Evolutionary conservation across 1,140 invertebrate species (phyloP).

Genomic region (Wasmannia auropunctata): DNA sequence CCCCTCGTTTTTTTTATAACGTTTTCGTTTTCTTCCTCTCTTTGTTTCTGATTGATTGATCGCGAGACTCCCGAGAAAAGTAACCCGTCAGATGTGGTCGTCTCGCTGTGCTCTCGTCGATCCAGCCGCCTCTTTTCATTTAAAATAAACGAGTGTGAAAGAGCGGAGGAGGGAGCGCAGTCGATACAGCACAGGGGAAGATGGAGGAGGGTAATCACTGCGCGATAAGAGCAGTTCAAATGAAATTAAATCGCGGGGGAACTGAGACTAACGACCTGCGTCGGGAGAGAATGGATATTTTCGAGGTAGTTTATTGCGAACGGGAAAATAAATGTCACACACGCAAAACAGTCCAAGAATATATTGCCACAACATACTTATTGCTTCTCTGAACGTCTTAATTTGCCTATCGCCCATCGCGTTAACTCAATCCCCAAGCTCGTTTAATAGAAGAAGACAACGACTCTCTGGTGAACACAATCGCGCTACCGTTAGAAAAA

Average conservation of each 20-base stretch:
- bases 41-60: background rate
- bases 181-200: background rate
- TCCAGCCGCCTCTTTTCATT: background rate
- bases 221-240: slow-evolving; percentile 6
- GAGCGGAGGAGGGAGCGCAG: background rate
- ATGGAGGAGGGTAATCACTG: background rate
- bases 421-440: background rate
- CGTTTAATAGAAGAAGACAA: background rate
- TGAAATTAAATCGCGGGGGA: slow-evolving; percentile 13
- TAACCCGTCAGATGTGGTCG: background rate
- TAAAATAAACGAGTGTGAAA: background rate
- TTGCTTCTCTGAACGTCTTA: background rate
- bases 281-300: background rate
- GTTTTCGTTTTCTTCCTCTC: background rate
- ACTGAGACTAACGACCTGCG: slow-evolving; percentile 24
- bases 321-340: slow-evolving; percentile 3
- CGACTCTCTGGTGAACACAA: background rate
- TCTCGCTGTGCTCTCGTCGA: slow-evolving; percentile 10
- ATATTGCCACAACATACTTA: background rate
- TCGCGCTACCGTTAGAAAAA: background rate
- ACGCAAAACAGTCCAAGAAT: background rate
- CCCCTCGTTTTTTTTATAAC: background rate
- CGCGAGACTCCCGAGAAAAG: background rate
- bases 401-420: background rate
- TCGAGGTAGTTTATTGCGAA: background rate